Base-by-base conservation (phyloP, 2,797 vertebrate species). In the Garrulus glandarius region DNA sequence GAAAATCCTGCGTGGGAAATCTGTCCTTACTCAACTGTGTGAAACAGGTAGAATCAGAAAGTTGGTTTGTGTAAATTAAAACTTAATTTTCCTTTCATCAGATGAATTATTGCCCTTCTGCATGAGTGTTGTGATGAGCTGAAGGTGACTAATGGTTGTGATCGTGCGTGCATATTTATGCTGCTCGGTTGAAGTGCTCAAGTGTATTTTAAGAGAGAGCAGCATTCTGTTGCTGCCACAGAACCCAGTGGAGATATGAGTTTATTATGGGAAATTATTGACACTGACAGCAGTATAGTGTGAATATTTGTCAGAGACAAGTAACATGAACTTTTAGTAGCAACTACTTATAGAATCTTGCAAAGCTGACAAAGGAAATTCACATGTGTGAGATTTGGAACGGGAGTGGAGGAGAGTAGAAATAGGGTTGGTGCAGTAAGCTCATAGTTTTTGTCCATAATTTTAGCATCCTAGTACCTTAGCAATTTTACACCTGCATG, bases 111-210 rank as follows among this genome's bases (percentile, higher is more conserved):
- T 39, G 37, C 44, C 29, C 49, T 76, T 88, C 22, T 92, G 32
- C 6, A 0, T 69, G 39, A 65, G 13, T 39, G 17, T 70, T 63
- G 65, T 36, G 36, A 43, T 74, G 64, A 83, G 30, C 19, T 90
- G 89, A 26, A 77, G 67, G 19, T 74, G 72, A 44, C 56, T 74
- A 47, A 76, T 74, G 34, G 16, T 52, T 91, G 60, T 55, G 69
- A 61, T 74, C 0, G 0, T 47, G 29, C 2, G 3, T 37, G 55
- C 10, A 1, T 21, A 17, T 67, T 83, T 88, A 8, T 37, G 55
- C 60, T 65, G 22, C n/a, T 41, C 26, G 41, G 16, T 64, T 46
- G 47, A 81, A 91, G 39, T 30, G 27, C 53, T 88, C 22, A 14
- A 29, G 26, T 63, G 13, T 77, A 55, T 83, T 90, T 93, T 59